Conservation (phyloP, 2,888 invertebrate genomes). For the Choristoneura rosaceana region DNA sequence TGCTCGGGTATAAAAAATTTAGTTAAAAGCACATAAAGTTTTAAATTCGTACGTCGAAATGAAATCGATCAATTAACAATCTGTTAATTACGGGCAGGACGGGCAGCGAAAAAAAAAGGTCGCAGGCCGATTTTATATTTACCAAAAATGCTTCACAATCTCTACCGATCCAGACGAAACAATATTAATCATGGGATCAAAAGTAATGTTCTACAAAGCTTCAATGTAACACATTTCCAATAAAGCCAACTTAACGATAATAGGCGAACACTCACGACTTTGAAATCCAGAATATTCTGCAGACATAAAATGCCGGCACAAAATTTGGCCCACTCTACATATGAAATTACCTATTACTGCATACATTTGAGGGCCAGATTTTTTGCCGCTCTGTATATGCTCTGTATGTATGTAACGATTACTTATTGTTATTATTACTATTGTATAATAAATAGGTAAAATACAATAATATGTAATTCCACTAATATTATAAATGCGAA, state of each 20-base stretch:
- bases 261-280: background rate
- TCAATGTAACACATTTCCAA: slow-evolving; percentile 4
- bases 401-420: too few relatives aligned
- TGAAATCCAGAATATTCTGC: background rate
- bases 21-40: too few relatives aligned
- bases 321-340: too few relatives aligned
- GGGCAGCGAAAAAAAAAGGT: background rate
- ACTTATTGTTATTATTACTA: too few relatives aligned
- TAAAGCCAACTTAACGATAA: background rate
- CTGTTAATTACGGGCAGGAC: background rate
- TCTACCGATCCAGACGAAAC: background rate
- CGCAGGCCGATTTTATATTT: background rate
- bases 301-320: background rate
- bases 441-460: too few relatives aligned
- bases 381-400: too few relatives aligned
- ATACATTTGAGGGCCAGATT: too few relatives aligned
- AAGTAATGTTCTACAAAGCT: background rate
- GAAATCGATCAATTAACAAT: background rate
- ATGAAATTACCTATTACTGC: too few relatives aligned
- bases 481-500: too few relatives aligned
- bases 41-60: background rate
- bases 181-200: slow-evolving; percentile 5
- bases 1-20: too few relatives aligned
- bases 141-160: background rate
- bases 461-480: too few relatives aligned